These are phyloP conservation scores for Galaxias olidus DNA, from an alignment of 2,797 vertebrate species.

Conservation along the genomic window DNA sequence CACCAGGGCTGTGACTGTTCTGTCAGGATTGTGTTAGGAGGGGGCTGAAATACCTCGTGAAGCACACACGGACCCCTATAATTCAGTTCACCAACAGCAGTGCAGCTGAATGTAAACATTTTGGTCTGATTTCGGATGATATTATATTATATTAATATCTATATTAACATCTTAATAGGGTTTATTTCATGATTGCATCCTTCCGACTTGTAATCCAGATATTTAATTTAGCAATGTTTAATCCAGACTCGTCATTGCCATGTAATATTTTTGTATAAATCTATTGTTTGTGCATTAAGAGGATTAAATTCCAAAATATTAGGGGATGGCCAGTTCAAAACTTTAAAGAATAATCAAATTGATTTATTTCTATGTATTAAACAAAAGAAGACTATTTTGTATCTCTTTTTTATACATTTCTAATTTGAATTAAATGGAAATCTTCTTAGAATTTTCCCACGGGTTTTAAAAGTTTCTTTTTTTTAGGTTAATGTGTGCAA, in stretches of 20 bases:
- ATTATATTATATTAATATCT: not conserved
- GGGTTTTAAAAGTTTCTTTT: too few relatives aligned
- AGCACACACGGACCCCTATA: too few relatives aligned
- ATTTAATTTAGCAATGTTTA: conserved; percentile 51
- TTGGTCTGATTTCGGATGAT: not conserved
- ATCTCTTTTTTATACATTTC: conserved; percentile 8
- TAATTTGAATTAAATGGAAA: not conserved
- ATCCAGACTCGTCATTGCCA: conserved; percentile 40
- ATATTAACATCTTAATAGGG: conserved; percentile 8
- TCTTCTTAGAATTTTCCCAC: too few relatives aligned
- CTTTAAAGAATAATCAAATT: conserved; percentile 24
- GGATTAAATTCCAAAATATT: conserved; percentile 60
- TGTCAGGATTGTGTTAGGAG: not conserved
- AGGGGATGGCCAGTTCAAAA: conserved; percentile 20
- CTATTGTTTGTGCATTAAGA: conserved; percentile 57
- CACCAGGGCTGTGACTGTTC: not conserved
- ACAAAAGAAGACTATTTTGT: conserved; percentile 10
- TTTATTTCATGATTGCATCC: conserved; percentile 35
- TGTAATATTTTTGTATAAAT: conserved; percentile 45
- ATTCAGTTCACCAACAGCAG: too few relatives aligned
- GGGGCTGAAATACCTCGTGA: too few relatives aligned
- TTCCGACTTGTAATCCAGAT: conserved; percentile 47
- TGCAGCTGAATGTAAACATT: too few relatives aligned
- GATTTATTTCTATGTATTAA: conserved; percentile 26
- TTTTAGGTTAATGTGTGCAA: too few relatives aligned